These are phyloP conservation scores for Drosophila parthenogenetica DNA, from an alignment of 2,888 invertebrate species.

Conservation along the genomic window DNA sequence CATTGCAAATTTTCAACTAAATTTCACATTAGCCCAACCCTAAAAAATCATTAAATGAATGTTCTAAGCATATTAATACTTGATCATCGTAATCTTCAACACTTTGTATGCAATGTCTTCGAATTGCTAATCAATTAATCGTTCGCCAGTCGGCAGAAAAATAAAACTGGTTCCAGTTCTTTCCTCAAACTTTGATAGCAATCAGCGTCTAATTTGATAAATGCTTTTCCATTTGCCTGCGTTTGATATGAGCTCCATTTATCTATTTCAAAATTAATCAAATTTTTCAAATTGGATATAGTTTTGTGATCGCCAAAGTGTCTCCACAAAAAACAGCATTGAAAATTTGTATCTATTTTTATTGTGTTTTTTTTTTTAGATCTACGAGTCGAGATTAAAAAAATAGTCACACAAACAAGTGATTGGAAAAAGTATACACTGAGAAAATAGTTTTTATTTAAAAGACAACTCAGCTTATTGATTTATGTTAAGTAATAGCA, in stretches of 20 bases:
- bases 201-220: constrained; percentile 6
- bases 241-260: constrained; percentile 13
- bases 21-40: constrained; percentile 11
- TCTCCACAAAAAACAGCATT: background rate
- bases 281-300: background rate
- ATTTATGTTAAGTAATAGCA: no score
- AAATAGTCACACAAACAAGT: background rate
- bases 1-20: constrained; percentile 26
- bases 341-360: no score
- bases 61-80: constrained; percentile 10
- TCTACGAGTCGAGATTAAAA: constrained; percentile 4
- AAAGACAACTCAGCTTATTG: no score
- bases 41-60: no score
- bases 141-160: background rate
- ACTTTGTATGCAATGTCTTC: constrained; percentile 20
- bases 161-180: constrained; percentile 14
- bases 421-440: background rate
- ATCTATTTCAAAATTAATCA: constrained; percentile 17
- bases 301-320: background rate
- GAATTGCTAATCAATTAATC: background rate
- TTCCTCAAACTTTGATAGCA: constrained; percentile 12
- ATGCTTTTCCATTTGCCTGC: constrained; percentile 13
- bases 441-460: background rate
- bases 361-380: background rate
- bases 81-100: background rate